These are phyloP conservation scores for Platyscapa corneri DNA, from an alignment of 1,140 invertebrate genomes.

Conservation along the genomic window DNA sequence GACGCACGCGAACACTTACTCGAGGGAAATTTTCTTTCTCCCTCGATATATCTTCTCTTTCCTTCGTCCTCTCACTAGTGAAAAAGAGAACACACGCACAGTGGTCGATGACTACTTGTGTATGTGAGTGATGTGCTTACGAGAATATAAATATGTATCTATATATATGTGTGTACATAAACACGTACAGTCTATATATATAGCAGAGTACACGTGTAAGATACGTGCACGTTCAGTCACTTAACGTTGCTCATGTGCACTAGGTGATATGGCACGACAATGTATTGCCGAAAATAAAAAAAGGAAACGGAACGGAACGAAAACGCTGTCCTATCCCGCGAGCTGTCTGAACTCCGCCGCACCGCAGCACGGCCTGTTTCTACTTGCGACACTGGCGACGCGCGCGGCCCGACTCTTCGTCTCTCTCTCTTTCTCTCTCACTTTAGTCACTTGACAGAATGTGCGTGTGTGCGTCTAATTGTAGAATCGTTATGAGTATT, in stretches of 20 bases:
- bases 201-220: too few relatives aligned
- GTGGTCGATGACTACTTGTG: constrained; percentile 13
- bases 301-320: not conserved
- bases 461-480: not conserved
- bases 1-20: not conserved
- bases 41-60: constrained; percentile 2
- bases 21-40: constrained; percentile 21
- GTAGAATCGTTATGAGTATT: too few relatives aligned
- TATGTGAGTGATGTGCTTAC: not conserved
- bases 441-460: constrained; percentile 7
- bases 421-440: constrained; percentile 4
- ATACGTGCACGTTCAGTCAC: not conserved
- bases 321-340: constrained; percentile 14
- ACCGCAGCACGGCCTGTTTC: constrained; percentile 31
- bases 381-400: constrained; percentile 40
- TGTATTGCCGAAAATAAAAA: not conserved
- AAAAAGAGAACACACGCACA: constrained; percentile 33
- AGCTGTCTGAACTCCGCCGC: constrained; percentile 24
- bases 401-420: not conserved
- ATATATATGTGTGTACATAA: too few relatives aligned
- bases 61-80: not conserved
- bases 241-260: too few relatives aligned
- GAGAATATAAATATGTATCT: too few relatives aligned
- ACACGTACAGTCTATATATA: too few relatives aligned
- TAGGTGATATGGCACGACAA: not conserved